Base-by-base conservation (phyloP, 2,797 vertebrate species). In the Muraenolepis orangiensis region DNA sequence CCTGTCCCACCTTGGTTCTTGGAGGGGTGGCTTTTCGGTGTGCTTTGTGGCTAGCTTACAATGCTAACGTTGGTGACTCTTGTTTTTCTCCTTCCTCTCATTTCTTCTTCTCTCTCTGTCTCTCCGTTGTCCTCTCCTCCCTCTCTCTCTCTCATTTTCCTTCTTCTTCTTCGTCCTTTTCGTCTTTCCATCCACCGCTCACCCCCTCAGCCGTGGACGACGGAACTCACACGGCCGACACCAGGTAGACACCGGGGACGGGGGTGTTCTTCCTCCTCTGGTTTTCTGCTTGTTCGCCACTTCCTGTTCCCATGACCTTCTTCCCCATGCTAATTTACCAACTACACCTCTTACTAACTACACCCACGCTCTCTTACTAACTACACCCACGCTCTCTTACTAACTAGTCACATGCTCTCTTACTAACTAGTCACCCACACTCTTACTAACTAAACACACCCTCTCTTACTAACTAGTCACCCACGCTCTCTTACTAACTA, bases 211-310 rank as follows among this genome's bases (percentile, higher is more conserved):
- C 95, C 96, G 98, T 80, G 98, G 97, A 96, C 95, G 97, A 94
- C 95, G 98, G 93, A 99, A 99, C 91, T 99, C 98, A 84, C 98
- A 99, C 90, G 90, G 95, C 7, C 96, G 97, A 92, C 96, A 99
- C 90, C 97, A 99, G 97, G 98, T 99, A 99, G 87, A 87, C 91
- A 78, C 76, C 74, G 87, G 82, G 81, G 79, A 74, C 68, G 82
- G 82, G 57, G 72, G 87, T 74, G 69, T 75, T 76, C 72, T 51
- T 78, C 72, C 80, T 84, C 80, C 88, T 73, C 86, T n/a, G n/a
- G n/a, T n/a, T n/a, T n/a, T n/a, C n/a, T n/a, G 78, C 72, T 81
- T 89, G 74, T 69, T 38, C 82, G 18, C 32, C 67, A 11, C 67
- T n/a, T 20, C 18, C 79, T 82, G 18, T 78, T 69, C 76, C n/a